Conservation (phyloP, 2,113 vertebrate genomes). For the Austrofundulus limnaeus region DNA sequence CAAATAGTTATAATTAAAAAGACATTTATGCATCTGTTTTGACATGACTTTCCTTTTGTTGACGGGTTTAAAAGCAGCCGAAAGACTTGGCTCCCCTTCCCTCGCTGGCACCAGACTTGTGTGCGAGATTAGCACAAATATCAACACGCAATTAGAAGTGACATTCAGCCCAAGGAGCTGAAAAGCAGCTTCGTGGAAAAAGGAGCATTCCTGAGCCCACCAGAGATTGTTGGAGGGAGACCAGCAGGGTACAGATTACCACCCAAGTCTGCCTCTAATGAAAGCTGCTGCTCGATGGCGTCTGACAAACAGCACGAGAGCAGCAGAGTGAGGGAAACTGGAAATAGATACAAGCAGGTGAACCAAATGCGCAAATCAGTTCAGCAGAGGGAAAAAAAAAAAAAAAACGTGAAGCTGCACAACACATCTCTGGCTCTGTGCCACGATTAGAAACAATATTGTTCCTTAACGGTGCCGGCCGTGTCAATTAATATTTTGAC, state of each 20-base stretch:
- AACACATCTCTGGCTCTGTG: slow-evolving; percentile 40
- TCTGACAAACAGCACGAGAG: slow-evolving; percentile 52
- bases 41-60: slow-evolving; percentile 15
- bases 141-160: slow-evolving; percentile 54
- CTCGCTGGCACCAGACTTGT: slow-evolving; percentile 26
- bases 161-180: slow-evolving; percentile 51
- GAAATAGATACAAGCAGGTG: slow-evolving; percentile 57
- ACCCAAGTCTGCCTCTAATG: slow-evolving; percentile 48
- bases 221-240: slow-evolving; percentile 52
- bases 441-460: slow-evolving; percentile 5
- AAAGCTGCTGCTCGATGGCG: slow-evolving; percentile 44
- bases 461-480: slow-evolving; percentile 33
- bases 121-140: slow-evolving; percentile 52
- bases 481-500: slow-evolving; percentile 61
- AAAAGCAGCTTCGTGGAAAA: slow-evolving; percentile 41
- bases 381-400: slow-evolving; percentile 30
- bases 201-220: slow-evolving; percentile 61
- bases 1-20: not conserved
- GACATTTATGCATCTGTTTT: not conserved
- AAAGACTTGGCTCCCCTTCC: slow-evolving; percentile 10
- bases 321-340: slow-evolving; percentile 15
- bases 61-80: slow-evolving; percentile 31
- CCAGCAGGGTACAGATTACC: slow-evolving; percentile 58
- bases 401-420: slow-evolving; percentile 37
- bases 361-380: slow-evolving; percentile 59